Conservation (phyloP, 2,888 invertebrate genomes). For the Lepidonotus clava region DNA sequence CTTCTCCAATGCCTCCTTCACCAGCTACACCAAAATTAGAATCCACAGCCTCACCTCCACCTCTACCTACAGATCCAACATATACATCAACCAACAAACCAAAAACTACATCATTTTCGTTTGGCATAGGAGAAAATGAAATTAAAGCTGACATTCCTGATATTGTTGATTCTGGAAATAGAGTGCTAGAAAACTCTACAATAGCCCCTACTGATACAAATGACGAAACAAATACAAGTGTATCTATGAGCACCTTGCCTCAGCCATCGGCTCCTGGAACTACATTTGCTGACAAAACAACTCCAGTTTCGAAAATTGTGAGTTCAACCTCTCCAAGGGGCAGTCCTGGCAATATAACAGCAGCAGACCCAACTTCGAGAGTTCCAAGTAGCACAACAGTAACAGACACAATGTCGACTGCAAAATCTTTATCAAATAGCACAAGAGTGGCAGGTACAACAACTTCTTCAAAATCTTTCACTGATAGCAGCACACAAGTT, state of each 20-base stretch:
- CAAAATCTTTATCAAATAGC: neutral
- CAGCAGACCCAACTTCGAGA: neutral
- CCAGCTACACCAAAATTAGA: neutral
- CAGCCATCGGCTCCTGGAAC: neutral
- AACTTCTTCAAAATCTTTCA: neutral
- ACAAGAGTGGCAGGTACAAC: neutral
- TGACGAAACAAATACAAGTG: neutral
- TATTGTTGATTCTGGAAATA: neutral
- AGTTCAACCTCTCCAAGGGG: no score
- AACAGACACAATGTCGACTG: neutral
- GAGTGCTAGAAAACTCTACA: neutral
- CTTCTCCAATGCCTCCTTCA: neutral
- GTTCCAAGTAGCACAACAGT: neutral
- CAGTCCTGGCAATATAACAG: no score
- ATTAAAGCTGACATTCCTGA: constrained; percentile 34
- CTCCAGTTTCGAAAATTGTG: no score
- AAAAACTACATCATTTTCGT: neutral
- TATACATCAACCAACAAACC: neutral
- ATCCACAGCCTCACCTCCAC: neutral
- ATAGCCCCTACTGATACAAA: neutral
- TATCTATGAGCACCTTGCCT: neutral
- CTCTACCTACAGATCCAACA: neutral
- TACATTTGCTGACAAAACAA: no score
- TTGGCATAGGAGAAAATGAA: constrained; percentile 6
- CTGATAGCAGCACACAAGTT: neutral